Evolutionary conservation across 2,113 vertebrate species (phyloP).

Genomic region (Ailurus styani): DNA sequence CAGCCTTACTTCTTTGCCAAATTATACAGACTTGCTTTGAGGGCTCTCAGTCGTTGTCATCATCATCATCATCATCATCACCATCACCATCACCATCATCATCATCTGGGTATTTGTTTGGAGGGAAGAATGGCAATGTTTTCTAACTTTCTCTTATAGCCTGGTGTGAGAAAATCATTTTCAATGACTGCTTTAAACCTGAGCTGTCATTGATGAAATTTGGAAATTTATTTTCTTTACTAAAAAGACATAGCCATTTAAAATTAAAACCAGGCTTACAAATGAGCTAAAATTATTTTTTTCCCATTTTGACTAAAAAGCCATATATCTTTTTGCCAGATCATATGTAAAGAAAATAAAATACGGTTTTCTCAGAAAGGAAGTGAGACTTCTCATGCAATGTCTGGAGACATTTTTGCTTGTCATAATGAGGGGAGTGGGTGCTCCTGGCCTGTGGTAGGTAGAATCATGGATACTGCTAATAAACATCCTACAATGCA

Average conservation of each 20-base stretch:
- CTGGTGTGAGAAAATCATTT: neutral
- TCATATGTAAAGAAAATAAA: neutral
- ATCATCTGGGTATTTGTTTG: neutral
- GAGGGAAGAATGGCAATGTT: neutral
- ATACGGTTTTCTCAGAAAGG: neutral
- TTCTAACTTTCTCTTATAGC: neutral
- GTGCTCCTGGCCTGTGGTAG: neutral
- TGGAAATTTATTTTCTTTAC: slow-evolving; percentile 9
- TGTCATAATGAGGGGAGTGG: neutral
- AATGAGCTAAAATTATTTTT: neutral
- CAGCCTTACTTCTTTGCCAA: neutral
- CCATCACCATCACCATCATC: neutral
- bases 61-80: no score
- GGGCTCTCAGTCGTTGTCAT: neutral
- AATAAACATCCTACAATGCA: neutral
- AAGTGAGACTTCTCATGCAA: neutral
- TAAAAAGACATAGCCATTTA: neutral
- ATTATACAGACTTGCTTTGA: neutral
- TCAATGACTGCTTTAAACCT: neutral
- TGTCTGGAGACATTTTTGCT: neutral
- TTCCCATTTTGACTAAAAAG: neutral
- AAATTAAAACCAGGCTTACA: neutral
- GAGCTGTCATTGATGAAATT: neutral
- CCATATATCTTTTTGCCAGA: neutral
- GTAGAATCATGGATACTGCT: neutral